A percentile compares a stretch with the other conserved stretches of the same genome.
These are phyloP conservation scores for Orchestia grillus DNA, from an alignment of 1,140 invertebrate species.

Conservation along the genomic window DNA sequence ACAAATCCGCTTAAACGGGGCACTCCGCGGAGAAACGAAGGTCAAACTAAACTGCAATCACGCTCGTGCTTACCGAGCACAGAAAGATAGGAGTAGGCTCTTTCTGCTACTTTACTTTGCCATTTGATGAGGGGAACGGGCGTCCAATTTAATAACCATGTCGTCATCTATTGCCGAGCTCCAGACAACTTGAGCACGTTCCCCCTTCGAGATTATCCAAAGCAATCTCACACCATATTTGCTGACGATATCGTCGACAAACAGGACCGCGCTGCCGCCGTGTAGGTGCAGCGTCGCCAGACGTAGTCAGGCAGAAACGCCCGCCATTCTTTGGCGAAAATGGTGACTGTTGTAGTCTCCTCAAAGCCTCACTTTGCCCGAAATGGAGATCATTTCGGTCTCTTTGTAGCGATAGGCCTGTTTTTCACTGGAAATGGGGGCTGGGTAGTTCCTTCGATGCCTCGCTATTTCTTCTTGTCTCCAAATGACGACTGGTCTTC, in stretches of 20 bases:
- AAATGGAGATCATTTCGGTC: neutral
- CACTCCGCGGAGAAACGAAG: neutral
- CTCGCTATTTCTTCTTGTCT: neutral
- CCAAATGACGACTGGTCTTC: neutral
- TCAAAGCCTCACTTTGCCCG: neutral
- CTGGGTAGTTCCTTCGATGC: neutral
- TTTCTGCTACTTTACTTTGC: neutral
- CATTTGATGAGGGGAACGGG: neutral
- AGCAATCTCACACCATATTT: slow-evolving; percentile 8
- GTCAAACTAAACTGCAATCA: neutral
- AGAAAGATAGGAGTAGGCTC: neutral
- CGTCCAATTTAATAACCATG: neutral
- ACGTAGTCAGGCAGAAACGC: neutral
- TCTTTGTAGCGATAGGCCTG: neutral
- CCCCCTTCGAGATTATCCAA: slow-evolving; percentile 3
- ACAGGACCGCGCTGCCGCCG: neutral
- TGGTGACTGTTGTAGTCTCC: neutral
- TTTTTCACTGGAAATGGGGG: neutral
- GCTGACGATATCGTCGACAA: neutral
- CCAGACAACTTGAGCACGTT: slow-evolving; percentile 22
- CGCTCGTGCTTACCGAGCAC: neutral
- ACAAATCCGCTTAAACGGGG: too few species aligned
- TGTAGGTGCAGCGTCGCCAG: neutral
- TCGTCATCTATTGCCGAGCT: neutral
- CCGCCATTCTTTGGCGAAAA: neutral